Conservation (phyloP, 2,888 invertebrate genomes). For the Sthenelais limicola region DNA sequence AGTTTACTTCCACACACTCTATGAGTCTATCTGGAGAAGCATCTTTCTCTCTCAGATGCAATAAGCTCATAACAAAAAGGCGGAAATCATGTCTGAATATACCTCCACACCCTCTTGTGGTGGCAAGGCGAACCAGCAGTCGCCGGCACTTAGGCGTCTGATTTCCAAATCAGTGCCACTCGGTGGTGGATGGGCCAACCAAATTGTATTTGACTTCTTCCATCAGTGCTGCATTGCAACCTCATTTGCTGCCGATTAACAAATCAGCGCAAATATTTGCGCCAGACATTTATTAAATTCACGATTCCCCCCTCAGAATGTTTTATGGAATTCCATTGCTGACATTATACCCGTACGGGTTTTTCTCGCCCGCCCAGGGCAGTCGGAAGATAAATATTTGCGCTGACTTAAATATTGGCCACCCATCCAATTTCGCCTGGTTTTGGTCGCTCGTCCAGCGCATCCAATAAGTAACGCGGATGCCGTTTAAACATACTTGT, state of each 20-base stretch:
- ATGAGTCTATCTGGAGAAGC: too few species aligned
- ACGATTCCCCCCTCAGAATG: neutral
- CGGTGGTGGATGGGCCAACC: slow-evolving; percentile 17
- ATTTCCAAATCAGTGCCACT: slow-evolving; percentile 28
- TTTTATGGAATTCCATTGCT: slow-evolving; percentile 19
- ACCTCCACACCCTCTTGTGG: slow-evolving; percentile 29
- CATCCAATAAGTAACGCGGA: slow-evolving; percentile 36
- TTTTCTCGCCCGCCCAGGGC: slow-evolving; percentile 28
- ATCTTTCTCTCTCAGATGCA: slow-evolving; percentile 26
- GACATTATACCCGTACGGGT: slow-evolving; percentile 2
- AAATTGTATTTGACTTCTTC: slow-evolving; percentile 39
- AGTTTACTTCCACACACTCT: too few species aligned
- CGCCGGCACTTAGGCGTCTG: slow-evolving; percentile 11
- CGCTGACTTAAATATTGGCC: slow-evolving; percentile 33
- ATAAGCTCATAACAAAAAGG: slow-evolving; percentile 35
- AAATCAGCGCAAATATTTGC: slow-evolving; percentile 39
- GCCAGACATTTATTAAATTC: slow-evolving; percentile 33
- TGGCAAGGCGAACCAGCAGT: slow-evolving; percentile 16
- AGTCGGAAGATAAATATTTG: slow-evolving; percentile 34
- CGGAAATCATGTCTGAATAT: slow-evolving; percentile 31
- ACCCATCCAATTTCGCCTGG: slow-evolving; percentile 23
- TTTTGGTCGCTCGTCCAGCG: slow-evolving; percentile 17
- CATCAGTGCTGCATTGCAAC: slow-evolving; percentile 32
- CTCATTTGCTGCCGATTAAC: slow-evolving; percentile 38
- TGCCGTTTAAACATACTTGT: neutral